phyloP scores from a whole-genome alignment of 1,140 invertebrate species.

The Megalopta genalis region DNA sequence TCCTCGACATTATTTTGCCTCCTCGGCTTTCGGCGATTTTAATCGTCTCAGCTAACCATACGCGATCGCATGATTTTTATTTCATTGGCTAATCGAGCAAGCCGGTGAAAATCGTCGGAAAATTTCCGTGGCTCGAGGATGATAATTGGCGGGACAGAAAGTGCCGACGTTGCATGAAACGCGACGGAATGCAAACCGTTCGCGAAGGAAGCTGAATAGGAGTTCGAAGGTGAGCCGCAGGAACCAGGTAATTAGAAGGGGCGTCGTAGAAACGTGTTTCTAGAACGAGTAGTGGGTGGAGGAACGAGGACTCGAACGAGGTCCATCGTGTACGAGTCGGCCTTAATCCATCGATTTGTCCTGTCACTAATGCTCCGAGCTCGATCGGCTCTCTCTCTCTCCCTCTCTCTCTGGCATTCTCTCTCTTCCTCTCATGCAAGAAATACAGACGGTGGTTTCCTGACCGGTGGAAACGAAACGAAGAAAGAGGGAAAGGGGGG shows the following conservation, averaged over 20 bases:
- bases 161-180: too few species aligned
- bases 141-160: too few species aligned
- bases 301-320: conserved; percentile 23
- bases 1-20: too few species aligned
- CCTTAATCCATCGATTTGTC: conserved; percentile 60
- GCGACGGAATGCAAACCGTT: too few species aligned
- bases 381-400: background rate
- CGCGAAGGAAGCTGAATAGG: background rate
- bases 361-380: conserved; percentile 15
- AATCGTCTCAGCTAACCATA: too few species aligned
- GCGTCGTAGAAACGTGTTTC: background rate
- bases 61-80: too few species aligned
- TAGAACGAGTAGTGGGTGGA: background rate
- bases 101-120: too few species aligned
- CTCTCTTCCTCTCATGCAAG: background rate
- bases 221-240: background rate
- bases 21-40: too few species aligned
- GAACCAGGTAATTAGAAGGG: conserved; percentile 41
- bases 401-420: too few species aligned
- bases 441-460: conserved; percentile 36
- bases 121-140: too few species aligned
- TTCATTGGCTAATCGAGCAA: too few species aligned
- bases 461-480: background rate
- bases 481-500: background rate
- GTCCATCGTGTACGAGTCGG: conserved; percentile 25